Base-by-base conservation (phyloP, 2,888 invertebrate genomes). In the Brachyptera putata region DNA sequence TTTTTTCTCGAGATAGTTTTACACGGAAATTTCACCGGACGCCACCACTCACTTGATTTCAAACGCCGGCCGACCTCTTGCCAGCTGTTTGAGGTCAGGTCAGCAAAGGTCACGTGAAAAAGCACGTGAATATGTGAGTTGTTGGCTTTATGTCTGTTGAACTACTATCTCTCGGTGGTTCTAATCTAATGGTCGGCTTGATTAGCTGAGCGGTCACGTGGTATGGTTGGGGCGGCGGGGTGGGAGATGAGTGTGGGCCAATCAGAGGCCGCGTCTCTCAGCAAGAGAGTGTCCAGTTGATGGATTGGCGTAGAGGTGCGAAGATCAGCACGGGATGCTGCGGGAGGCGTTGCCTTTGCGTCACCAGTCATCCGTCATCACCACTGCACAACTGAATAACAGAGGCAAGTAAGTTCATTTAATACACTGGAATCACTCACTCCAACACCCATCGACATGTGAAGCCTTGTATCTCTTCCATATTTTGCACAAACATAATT, bases 201-300 rank as follows among this genome's bases (percentile, higher is more conserved):
- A 7, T 5, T 11, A 5, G 34, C 7, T 30, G 34, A 22, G 18
- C 18, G 16, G 43, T 55, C 59, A 59, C 53, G 59, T 59, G 59
- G 43, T 46, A 16, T 34, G 39, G 39, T n/a, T n/a, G 39, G 14
- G 39, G 39, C 3, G 9, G 39, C 22, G 46, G 36, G 57, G 60
- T 26, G 57, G 60, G 60, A 36, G 49, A 18, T 56, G 57, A 57
- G 41, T 50, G 49, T 56, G 60, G 49, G 50, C 60, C 60, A 61
- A 61, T 61, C 39, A 49, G 48, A 61, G 34, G 39, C 36, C 36
- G 46, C 57, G 60, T 61, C 41, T 61, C 57, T 18, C 24, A 57
- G 25, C 16, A 5, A 21, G 39, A 25, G 49, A 56, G 57, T 49
- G 56, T 49, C 56, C 60, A 49, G 26, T 36, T 37, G 39, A 57